Base-by-base conservation (phyloP, 2,888 invertebrate genomes). In the Strigamia crassipes region DNA sequence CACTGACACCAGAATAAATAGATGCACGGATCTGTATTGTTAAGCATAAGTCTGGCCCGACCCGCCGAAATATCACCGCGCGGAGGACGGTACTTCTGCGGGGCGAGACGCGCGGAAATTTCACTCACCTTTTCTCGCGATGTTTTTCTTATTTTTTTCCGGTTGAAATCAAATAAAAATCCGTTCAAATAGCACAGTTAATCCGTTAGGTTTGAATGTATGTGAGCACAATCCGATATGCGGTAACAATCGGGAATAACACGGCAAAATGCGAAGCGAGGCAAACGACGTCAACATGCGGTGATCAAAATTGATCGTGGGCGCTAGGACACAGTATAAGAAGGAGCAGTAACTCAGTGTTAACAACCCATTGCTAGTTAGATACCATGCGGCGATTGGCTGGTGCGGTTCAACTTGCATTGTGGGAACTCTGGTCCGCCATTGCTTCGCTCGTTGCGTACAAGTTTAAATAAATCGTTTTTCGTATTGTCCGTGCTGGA, bases 251-350 rank as follows among this genome's bases (percentile, higher is more conserved):
- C 31, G 23, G 27, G 73, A 73, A 31, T 15, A 61, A 61, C n/a
- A 73, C 73, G 27, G 31, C 27, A 73, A 73, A 73, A 56, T 56
- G 56, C 56, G 56, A 56, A 73, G 73, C 31, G 73, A 73, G n/a
- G 31, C 73, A 15, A 56, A 56, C 31, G 73, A 31, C 27, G 73
- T 73, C 73, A 31, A 73, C 73, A 73, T 31, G 73, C 73, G 73
- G 73, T 73, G 73, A 27, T 73, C 73, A 31, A 73, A 56, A 73
- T 73, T 73, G 73, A 73, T 73, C 73, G 73, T 73, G 27, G 73
- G 73, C 73, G 73, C 73, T 27, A 27, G 1, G 27, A 27, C 27
- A 27, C 27, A 27, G 27, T 3, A 27, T 27, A 27, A 27, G 27
- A 27, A 27, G 27, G 27, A 27, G 1, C 27, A 27, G 27, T 27